A percentile compares a stretch with the other conserved stretches of the same genome.
phyloP scores from a whole-genome alignment of 2,113 vertebrate genomes.

The Lipotes vexillifer region DNA sequence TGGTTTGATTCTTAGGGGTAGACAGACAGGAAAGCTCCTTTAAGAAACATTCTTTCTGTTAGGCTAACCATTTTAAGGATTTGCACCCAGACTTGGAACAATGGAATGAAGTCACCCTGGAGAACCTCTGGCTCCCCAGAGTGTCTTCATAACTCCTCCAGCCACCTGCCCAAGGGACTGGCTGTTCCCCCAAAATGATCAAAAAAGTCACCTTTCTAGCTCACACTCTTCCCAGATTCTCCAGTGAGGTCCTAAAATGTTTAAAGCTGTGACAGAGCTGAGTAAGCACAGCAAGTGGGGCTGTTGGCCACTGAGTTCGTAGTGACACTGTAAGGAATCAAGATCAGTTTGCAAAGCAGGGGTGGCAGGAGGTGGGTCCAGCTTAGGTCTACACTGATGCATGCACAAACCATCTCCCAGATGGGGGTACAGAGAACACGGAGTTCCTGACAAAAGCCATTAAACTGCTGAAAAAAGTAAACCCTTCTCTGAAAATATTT shows the following conservation, averaged over 20 bases:
- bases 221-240: background rate
- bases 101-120: background rate
- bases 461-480: background rate
- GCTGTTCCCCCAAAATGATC: background rate
- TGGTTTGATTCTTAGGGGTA: background rate
- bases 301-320: accelerated
- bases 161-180: background rate
- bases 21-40: background rate
- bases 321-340: background rate
- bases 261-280: background rate
- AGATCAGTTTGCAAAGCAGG: background rate
- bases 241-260: background rate
- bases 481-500: background rate
- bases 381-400: background rate
- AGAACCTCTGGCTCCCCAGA: background rate
- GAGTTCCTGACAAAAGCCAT: background rate
- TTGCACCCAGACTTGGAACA: background rate
- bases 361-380: background rate
- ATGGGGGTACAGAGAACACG: background rate
- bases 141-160: background rate
- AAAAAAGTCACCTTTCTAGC: background rate
- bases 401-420: background rate
- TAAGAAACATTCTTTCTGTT: background rate
- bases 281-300: accelerated
- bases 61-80: background rate